These are phyloP conservation scores for Scomberomorus guttatus DNA, from an alignment of 2,797 vertebrate species.

Conservation along the genomic window DNA sequence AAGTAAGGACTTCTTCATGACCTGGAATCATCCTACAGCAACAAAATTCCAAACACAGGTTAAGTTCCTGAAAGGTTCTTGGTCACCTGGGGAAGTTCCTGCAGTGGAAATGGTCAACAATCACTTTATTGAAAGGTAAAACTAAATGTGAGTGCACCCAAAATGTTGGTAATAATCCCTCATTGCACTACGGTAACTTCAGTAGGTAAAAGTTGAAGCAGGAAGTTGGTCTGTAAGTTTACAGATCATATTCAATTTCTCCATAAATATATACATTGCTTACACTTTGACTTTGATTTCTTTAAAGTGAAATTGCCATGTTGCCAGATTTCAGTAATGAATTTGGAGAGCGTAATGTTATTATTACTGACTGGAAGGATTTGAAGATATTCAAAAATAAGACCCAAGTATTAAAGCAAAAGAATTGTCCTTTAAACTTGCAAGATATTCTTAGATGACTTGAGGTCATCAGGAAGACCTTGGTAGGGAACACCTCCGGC, in stretches of 20 bases:
- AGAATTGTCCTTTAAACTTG: neutral
- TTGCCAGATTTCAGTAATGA: neutral
- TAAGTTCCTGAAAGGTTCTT: neutral
- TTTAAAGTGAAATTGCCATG: neutral
- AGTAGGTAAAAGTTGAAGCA: neutral
- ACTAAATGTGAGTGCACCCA: neutral
- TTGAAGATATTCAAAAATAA: neutral
- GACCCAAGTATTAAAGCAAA: neutral
- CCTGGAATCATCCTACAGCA: too few species aligned
- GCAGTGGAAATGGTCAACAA: neutral
- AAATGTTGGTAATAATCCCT: neutral
- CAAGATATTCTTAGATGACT: neutral
- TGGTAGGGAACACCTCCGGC: neutral
- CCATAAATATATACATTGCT: too few species aligned
- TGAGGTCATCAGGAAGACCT: neutral
- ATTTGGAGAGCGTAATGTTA: neutral
- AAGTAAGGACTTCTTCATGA: neutral
- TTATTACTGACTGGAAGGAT: neutral
- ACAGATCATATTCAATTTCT: neutral
- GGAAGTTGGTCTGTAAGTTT: neutral
- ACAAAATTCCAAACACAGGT: neutral
- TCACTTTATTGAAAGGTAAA: neutral
- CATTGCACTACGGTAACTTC: neutral
- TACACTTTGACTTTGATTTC: neutral
- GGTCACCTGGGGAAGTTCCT: neutral